A percentile compares a stretch with the other conserved stretches of the same genome.
Conservation (phyloP, 1,140 invertebrate species). For the Elysia chlorotica region DNA sequence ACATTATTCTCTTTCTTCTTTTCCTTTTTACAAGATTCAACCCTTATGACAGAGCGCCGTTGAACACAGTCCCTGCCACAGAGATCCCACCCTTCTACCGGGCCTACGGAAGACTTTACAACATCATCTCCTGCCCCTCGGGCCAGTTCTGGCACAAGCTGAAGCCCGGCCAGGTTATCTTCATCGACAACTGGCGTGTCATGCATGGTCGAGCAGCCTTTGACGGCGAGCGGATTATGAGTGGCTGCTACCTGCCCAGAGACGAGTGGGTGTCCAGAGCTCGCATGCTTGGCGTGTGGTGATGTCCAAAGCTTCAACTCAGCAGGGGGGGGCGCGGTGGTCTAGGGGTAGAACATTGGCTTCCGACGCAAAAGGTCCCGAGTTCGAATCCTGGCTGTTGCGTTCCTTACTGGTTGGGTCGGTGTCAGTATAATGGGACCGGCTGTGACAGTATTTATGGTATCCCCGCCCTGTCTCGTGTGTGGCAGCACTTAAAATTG, state of each 20-base stretch:
- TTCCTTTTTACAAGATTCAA: constrained; percentile 63
- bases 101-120: constrained; percentile 67
- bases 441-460: too few species aligned
- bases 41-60: constrained; percentile 71
- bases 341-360: too few species aligned
- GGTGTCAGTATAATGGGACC: too few species aligned
- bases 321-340: too few species aligned
- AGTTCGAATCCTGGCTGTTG: too few species aligned
- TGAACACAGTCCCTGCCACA: constrained; percentile 64
- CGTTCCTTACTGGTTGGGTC: too few species aligned
- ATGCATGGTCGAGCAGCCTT: constrained; percentile 74
- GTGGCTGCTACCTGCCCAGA: constrained; percentile 40
- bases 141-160: constrained; percentile 70
- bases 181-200: constrained; percentile 78
- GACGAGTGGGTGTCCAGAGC: constrained; percentile 43
- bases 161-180: constrained; percentile 70
- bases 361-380: too few species aligned
- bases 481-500: too few species aligned
- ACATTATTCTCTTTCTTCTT: background rate
- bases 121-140: constrained; percentile 64
- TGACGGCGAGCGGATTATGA: constrained; percentile 59
- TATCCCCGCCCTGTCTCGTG: too few species aligned
- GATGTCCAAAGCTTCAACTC: too few species aligned
- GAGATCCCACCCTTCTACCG: constrained; percentile 70
- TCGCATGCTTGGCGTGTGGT: constrained; percentile 26